Evolutionary conservation across 2,888 invertebrate species (phyloP).

Genomic region (Eupithecia pulchellata): DNA sequence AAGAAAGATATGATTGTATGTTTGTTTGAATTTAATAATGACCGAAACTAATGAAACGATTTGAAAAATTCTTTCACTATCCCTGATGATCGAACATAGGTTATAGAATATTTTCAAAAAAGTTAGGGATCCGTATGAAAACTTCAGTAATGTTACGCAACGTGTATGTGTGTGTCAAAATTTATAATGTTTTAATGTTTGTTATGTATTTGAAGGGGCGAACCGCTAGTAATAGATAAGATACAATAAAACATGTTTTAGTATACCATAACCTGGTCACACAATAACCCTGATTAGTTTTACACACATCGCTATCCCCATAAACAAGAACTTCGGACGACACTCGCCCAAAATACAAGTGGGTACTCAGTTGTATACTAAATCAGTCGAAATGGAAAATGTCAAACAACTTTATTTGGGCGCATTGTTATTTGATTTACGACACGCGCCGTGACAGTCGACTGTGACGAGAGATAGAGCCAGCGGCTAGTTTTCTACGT

Average conservation of each 20-base stretch:
- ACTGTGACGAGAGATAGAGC: slow-evolving; percentile 25
- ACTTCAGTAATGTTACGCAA: no score
- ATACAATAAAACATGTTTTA: not conserved
- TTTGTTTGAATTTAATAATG: no score
- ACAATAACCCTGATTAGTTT: slow-evolving; percentile 24
- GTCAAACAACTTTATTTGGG: slow-evolving; percentile 54
- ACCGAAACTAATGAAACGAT: no score
- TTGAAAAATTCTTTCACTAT: no score
- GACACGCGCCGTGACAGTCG: slow-evolving; percentile 47
- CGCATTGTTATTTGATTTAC: slow-evolving; percentile 62
- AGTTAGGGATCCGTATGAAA: no score
- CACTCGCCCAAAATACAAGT: slow-evolving; percentile 38
- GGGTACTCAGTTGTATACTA: slow-evolving; percentile 33
- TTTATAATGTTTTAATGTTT: no score
- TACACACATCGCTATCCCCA: slow-evolving; percentile 16
- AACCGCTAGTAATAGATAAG: no score
- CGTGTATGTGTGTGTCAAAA: no score
- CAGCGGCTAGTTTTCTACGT: slow-evolving; percentile 8
- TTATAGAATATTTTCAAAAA: no score
- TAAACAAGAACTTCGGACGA: slow-evolving; percentile 30
- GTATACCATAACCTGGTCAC: slow-evolving; percentile 19
- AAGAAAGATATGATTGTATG: no score
- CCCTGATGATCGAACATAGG: no score
- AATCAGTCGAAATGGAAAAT: slow-evolving; percentile 45
- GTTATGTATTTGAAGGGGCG: no score